Percentiles rank a stretch among this genome's conserved stretches.
Evolutionary conservation across 2,113 vertebrate species (phyloP).

Genomic region (Notothenia rossii): DNA sequence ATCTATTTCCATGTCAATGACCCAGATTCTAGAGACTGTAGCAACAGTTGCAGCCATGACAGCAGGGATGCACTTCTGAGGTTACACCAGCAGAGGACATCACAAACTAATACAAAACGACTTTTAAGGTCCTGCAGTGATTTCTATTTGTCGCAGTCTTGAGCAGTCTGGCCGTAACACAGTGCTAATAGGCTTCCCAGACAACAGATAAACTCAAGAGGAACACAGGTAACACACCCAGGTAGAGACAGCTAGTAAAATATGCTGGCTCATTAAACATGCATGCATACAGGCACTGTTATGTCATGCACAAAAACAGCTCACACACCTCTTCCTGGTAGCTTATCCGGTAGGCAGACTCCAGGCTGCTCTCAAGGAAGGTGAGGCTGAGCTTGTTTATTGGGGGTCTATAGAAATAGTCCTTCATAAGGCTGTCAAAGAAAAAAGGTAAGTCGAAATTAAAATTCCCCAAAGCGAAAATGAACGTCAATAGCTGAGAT

Average conservation of each 20-base stretch:
- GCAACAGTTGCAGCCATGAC: background rate
- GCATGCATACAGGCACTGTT: background rate
- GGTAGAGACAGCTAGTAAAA: background rate
- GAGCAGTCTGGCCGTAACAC: slow-evolving; percentile 49
- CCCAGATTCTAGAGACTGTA: background rate
- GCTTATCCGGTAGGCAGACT: slow-evolving; percentile 91
- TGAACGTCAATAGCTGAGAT: background rate
- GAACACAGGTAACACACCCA: slow-evolving; percentile 27
- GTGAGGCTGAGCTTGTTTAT: slow-evolving; percentile 97
- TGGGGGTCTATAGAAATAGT: slow-evolving; percentile 98
- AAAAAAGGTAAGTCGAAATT: background rate
- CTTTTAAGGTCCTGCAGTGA: slow-evolving; percentile 60
- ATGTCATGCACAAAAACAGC: no score
- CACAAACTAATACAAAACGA: slow-evolving; percentile 44
- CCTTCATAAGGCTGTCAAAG: slow-evolving; percentile 94
- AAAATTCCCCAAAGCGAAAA: background rate
- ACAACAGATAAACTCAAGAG: slow-evolving; percentile 28
- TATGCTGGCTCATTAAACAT: background rate
- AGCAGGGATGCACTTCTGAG: slow-evolving; percentile 40
- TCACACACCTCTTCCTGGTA: slow-evolving; percentile 93
- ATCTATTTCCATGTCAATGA: background rate
- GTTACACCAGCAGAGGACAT: slow-evolving; percentile 74
- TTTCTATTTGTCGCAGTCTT: slow-evolving; percentile 78
- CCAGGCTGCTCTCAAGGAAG: slow-evolving; percentile 93
- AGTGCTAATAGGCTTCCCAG: slow-evolving; percentile 46